A percentile compares a stretch with the other conserved stretches of the same genome.
phyloP scores from a whole-genome alignment of 2,888 invertebrate species.

The Plebejus anna region DNA sequence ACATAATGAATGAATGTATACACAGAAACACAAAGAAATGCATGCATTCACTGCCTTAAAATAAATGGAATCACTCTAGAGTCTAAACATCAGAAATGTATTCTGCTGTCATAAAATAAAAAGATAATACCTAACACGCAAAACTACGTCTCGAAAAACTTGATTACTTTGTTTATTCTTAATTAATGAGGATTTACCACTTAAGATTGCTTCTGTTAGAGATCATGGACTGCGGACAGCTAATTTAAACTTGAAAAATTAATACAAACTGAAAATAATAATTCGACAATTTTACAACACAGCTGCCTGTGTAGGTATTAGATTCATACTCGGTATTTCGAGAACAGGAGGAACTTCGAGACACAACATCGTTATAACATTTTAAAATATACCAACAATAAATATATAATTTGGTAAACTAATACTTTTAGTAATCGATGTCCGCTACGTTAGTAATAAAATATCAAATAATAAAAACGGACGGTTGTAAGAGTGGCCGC shows the following conservation, averaged over 20 bases:
- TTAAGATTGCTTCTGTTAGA: conserved; percentile 27
- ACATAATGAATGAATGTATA: conserved; percentile 70
- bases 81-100: conserved; percentile 65
- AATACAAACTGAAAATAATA: conserved; percentile 10
- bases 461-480: conserved; percentile 37
- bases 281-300: conserved; percentile 44
- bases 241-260: conserved; percentile 13
- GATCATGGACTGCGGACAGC: conserved; percentile 34
- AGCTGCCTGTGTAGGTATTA: conserved; percentile 41
- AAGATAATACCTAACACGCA: conserved; percentile 38
- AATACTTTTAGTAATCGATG: conserved; percentile 65
- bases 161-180: neutral
- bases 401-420: conserved; percentile 72
- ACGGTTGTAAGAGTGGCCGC: conserved; percentile 35
- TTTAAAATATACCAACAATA: conserved; percentile 45
- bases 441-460: conserved; percentile 52
- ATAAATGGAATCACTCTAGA: conserved; percentile 78
- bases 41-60: conserved; percentile 73
- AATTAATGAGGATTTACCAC: neutral
- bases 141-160: conserved; percentile 11
- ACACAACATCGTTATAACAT: conserved; percentile 1
- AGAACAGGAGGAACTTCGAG: conserved; percentile 34
- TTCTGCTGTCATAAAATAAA: conserved; percentile 64
- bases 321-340: conserved; percentile 48
- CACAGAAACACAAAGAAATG: conserved; percentile 77